These are phyloP conservation scores for Theretra japonica DNA, from an alignment of 2,888 invertebrate genomes.

Conservation along the genomic window DNA sequence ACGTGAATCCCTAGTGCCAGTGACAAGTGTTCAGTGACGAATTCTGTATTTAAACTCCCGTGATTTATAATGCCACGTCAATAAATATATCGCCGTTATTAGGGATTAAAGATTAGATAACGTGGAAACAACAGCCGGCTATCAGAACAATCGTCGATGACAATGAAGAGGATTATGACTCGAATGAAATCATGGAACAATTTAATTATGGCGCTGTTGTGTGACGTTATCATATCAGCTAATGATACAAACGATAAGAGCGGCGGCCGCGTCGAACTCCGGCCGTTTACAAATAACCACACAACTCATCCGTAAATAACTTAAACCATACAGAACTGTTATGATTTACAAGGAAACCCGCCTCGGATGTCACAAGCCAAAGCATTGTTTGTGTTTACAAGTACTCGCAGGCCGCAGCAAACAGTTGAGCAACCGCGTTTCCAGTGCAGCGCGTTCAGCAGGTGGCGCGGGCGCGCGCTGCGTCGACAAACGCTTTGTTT, in stretches of 20 bases:
- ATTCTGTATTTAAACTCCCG: background rate
- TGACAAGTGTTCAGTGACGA: background rate
- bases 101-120: conserved; percentile 4
- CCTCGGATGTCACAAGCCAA: conserved; percentile 59
- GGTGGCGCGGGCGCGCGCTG: conserved; percentile 55
- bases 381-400: conserved; percentile 73
- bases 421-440: conserved; percentile 75
- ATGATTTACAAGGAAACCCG: conserved; percentile 58
- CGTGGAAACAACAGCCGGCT: background rate
- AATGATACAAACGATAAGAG: conserved; percentile 50
- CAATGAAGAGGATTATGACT: conserved; percentile 37
- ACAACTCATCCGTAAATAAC: conserved; percentile 64
- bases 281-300: conserved; percentile 53
- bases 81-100: conserved; percentile 1
- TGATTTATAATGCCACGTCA: conserved; percentile 11
- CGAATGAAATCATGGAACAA: conserved; percentile 41
- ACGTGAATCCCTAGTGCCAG: background rate
- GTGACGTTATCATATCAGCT: conserved; percentile 35
- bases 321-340: conserved; percentile 61
- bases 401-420: conserved; percentile 62
- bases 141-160: conserved; percentile 38
- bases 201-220: conserved; percentile 39
- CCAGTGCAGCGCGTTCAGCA: conserved; percentile 68
- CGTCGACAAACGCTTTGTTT: conserved; percentile 65
- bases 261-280: conserved; percentile 43